Evolutionary conservation across 2,113 vertebrate genomes (phyloP).

Genomic region (Mustelus asterias): DNA sequence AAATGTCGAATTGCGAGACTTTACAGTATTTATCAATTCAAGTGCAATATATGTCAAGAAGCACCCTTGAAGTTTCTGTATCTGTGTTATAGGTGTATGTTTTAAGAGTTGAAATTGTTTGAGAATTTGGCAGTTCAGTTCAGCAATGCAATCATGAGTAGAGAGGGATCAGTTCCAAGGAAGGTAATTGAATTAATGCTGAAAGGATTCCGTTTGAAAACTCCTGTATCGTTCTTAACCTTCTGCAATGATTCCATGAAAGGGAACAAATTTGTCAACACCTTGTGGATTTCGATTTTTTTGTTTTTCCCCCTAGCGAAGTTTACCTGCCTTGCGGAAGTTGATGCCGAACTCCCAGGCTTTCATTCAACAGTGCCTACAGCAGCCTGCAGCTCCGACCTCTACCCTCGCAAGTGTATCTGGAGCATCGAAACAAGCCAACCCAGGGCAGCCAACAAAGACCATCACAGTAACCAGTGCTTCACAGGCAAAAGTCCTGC

Average conservation of each 20-base stretch:
- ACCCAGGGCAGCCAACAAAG: constrained; percentile 38
- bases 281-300: not conserved
- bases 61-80: not conserved
- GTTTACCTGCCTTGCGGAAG: constrained; percentile 75
- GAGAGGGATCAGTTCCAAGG: not conserved
- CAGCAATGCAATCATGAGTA: not conserved
- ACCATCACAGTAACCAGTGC: constrained; percentile 44
- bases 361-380: constrained; percentile 80
- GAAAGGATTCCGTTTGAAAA: not conserved
- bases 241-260: not conserved
- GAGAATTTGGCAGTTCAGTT: constrained; percentile 22
- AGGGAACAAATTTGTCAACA: not conserved
- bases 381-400: constrained; percentile 33
- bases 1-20: no score
- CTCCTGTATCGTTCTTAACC: not conserved
- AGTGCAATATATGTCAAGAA: no score
- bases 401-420: not conserved
- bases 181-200: not conserved
- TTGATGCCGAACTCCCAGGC: constrained; percentile 74
- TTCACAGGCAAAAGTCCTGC: constrained; percentile 43
- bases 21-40: no score
- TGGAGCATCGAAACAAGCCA: constrained; percentile 38
- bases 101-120: not conserved
- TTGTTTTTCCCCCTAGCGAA: constrained; percentile 69
- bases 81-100: no score